phyloP scores from a whole-genome alignment of 2,797 vertebrate species.

The Chelonia mydas region DNA sequence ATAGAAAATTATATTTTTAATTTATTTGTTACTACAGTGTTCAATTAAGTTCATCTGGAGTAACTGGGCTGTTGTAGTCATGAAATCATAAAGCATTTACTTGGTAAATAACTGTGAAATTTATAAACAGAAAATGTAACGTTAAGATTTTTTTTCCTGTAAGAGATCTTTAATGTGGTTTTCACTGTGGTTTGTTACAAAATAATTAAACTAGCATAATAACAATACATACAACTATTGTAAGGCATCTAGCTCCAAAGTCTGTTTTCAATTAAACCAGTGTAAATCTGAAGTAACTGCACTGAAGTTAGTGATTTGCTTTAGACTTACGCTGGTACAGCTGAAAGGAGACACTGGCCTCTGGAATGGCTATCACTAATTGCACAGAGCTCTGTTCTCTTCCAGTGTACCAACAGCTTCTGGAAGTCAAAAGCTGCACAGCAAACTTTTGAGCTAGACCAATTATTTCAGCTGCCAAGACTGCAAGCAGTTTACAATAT shows the following conservation, averaged over 20 bases:
- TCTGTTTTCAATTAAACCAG: neutral
- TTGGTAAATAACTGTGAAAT: neutral
- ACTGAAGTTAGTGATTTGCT: neutral
- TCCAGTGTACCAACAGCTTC: neutral
- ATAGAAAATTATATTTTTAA: neutral
- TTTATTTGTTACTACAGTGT: neutral
- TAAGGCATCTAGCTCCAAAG: neutral
- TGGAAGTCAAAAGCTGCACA: neutral
- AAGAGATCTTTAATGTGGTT: neutral
- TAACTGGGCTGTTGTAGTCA: neutral
- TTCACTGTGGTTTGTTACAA: neutral
- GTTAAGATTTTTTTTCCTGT: neutral
- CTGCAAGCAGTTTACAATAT: neutral
- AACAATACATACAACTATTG: neutral
- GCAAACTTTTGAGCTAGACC: neutral
- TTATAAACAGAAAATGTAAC: neutral
- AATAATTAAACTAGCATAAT: neutral
- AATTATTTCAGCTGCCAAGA: neutral
- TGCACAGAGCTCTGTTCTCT: neutral
- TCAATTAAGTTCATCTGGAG: neutral
- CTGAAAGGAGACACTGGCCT: neutral
- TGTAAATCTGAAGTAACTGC: neutral
- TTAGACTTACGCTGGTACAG: neutral
- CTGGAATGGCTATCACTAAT: neutral
- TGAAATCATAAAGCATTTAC: neutral